A percentile compares a stretch with the other conserved stretches of the same genome.
Conservation (phyloP, 2,113 vertebrate species). For the Notothenia coriiceps region DNA sequence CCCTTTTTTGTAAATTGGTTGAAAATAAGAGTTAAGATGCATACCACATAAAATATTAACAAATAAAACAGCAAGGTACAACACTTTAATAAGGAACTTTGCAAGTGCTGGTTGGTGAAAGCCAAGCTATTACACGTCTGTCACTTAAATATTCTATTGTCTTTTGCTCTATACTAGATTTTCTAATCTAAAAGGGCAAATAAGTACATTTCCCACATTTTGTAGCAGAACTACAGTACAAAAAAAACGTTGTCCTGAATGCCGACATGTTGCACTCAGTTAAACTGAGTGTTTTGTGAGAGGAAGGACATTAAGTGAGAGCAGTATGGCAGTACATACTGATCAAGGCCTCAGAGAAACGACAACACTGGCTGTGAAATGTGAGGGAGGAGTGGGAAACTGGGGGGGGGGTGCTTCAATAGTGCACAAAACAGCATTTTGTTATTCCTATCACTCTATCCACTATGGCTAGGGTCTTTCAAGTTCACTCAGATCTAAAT, state of each 20-base stretch:
- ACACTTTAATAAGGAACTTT: not conserved
- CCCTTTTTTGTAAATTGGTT: not conserved
- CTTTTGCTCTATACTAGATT: not conserved
- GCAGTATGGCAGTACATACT: slow-evolving; percentile 63
- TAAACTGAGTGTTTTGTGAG: slow-evolving; percentile 38
- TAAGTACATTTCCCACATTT: not conserved
- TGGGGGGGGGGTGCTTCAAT: slow-evolving; percentile 22
- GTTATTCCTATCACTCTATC: slow-evolving; percentile 60
- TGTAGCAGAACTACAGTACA: not conserved
- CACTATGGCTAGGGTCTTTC: slow-evolving; percentile 38
- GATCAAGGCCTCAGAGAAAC: slow-evolving; percentile 46
- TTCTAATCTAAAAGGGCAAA: not conserved
- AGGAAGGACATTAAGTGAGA: slow-evolving; percentile 9
- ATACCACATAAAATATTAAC: not conserved
- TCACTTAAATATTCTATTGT: not conserved
- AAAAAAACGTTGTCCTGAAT: slow-evolving; percentile 22
- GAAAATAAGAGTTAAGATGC: not conserved
- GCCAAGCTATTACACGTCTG: not conserved
- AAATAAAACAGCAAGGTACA: not conserved
- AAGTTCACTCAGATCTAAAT: slow-evolving; percentile 49
- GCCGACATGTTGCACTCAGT: slow-evolving; percentile 11
- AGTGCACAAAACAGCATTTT: slow-evolving; percentile 62
- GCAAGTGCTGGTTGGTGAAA: not conserved
- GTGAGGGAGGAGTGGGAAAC: slow-evolving; percentile 26
- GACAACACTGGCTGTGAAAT: slow-evolving; percentile 20